Conservation (phyloP, 2,113 vertebrate species). For the Rousettus leschenaultii region DNA sequence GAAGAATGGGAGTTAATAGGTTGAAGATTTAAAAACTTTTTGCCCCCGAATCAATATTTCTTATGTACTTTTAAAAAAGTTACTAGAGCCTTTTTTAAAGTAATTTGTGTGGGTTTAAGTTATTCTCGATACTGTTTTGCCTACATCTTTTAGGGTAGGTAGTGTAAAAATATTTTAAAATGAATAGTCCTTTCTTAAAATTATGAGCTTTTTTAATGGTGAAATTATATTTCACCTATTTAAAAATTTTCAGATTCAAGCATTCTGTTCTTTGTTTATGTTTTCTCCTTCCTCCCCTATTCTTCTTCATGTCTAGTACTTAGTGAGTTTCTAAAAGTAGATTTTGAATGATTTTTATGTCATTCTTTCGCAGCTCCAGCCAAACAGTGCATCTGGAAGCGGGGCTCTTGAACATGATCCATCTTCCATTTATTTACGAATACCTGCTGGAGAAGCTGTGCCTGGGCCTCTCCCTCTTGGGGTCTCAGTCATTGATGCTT, state of each 20-base stretch:
- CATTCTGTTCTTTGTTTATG: neutral
- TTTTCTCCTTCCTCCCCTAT: neutral
- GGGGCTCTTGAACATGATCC: conserved; percentile 98
- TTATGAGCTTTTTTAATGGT: neutral
- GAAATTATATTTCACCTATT: neutral
- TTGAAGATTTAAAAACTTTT: neutral
- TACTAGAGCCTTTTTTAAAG: neutral
- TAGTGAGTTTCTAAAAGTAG: neutral
- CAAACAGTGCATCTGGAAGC: conserved; percentile 97
- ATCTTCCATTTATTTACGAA: conserved; percentile 96
- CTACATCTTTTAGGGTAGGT: neutral
- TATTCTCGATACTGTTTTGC: neutral
- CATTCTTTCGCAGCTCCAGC: conserved; percentile 89
- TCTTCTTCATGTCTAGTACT: neutral
- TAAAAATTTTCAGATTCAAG: neutral
- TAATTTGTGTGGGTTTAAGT: neutral
- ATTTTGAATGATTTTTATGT: conserved; percentile 15
- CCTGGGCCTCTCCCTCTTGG: conserved; percentile 96
- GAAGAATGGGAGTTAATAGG: neutral
- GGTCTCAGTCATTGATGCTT: conserved; percentile 97
- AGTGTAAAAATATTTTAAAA: conserved; percentile 12
- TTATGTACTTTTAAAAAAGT: neutral
- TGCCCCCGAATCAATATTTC: neutral
- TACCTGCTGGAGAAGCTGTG: conserved; percentile 94
- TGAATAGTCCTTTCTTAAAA: neutral